A percentile compares a stretch with the other conserved stretches of the same genome.
Conservation (phyloP, 2,113 vertebrate species). For the Zosterops japonicus region DNA sequence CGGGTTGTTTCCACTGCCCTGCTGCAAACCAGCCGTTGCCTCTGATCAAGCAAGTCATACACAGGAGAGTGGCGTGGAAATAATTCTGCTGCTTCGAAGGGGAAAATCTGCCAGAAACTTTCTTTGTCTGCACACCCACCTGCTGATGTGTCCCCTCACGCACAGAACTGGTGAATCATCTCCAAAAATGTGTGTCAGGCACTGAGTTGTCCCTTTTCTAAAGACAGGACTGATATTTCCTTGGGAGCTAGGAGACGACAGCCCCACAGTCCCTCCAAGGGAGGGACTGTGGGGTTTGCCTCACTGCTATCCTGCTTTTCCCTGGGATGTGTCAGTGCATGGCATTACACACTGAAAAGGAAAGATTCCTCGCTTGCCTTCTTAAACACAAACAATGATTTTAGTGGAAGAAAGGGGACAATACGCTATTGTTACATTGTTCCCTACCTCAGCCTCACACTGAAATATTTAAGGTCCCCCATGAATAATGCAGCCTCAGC, state of each 20-base stretch:
- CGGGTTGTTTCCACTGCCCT: background rate
- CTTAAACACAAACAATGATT: background rate
- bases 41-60: background rate
- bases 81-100: background rate
- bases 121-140: background rate
- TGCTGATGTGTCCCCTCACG: background rate
- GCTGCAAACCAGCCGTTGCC: rapidly evolving
- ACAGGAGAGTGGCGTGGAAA: background rate
- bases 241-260: rapidly evolving
- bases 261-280: no score
- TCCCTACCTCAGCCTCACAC: background rate
- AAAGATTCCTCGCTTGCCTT: background rate
- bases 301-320: background rate
- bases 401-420: background rate
- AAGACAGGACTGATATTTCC: background rate
- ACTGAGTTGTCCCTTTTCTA: background rate
- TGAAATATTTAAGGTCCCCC: constrained; percentile 58
- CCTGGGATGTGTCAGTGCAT: background rate
- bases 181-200: background rate
- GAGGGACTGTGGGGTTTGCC: background rate
- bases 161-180: background rate
- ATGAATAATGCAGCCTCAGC: constrained; percentile 59
- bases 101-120: background rate
- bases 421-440: rapidly evolving
- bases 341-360: background rate